These are phyloP conservation scores for Emydoidea blandingii DNA, from an alignment of 2,797 vertebrate species.

Conservation along the genomic window DNA sequence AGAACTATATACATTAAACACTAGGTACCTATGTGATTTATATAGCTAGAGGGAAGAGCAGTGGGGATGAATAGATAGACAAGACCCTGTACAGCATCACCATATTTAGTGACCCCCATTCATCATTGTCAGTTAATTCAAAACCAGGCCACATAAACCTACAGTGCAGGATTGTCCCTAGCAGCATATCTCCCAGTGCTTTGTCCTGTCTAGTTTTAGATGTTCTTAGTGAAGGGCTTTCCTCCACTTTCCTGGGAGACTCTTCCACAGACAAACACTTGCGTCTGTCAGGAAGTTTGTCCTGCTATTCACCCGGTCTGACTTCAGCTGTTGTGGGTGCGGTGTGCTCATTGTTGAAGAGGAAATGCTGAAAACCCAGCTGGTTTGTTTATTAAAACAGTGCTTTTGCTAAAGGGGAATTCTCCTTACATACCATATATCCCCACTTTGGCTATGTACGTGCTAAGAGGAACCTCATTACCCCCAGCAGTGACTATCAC, in stretches of 20 bases:
- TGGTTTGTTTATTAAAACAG: not conserved
- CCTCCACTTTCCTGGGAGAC: not conserved
- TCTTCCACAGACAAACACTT: not conserved
- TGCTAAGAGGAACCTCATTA: not conserved
- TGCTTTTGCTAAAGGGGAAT: not conserved
- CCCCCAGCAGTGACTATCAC: not conserved
- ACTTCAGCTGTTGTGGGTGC: not conserved
- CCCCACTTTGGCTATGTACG: not conserved
- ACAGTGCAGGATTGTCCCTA: not conserved
- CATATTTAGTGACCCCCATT: not conserved
- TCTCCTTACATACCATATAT: not conserved
- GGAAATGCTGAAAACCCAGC: not conserved
- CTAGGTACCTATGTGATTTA: not conserved
- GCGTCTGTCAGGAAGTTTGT: not conserved
- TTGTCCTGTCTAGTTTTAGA: not conserved
- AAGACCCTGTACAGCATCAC: not conserved
- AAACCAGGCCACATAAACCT: not conserved
- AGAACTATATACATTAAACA: not conserved
- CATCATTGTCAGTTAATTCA: not conserved
- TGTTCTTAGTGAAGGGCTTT: not conserved
- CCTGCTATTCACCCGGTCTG: not conserved
- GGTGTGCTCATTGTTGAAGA: not conserved
- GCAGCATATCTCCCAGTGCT: not conserved
- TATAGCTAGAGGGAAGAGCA: not conserved
- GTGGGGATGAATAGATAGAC: slow-evolving; percentile 2